phyloP scores from a whole-genome alignment of 2,113 vertebrate genomes.

The Gnathonemus longibarbis region DNA sequence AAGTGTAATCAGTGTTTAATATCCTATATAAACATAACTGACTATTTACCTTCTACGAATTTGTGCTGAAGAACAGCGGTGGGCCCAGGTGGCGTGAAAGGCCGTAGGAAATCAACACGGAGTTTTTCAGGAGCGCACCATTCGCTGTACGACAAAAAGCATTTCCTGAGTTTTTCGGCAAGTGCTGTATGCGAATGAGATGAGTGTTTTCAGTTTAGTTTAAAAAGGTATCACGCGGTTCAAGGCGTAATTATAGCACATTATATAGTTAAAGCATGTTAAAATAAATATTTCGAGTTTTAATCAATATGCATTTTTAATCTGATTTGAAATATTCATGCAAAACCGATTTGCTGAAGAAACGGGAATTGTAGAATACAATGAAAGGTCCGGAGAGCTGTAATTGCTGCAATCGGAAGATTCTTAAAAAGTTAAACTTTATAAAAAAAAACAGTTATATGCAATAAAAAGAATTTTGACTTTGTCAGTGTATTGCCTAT shows the following conservation, averaged over 20 bases:
- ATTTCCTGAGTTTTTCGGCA: slow-evolving; percentile 7
- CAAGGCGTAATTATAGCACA: not conserved
- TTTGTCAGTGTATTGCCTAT: not conserved
- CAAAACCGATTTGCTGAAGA: not conserved
- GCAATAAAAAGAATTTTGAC: not conserved
- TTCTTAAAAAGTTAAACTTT: not conserved
- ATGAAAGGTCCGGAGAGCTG: not conserved
- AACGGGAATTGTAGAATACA: not conserved
- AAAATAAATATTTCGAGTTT: not conserved
- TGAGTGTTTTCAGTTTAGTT: not conserved
- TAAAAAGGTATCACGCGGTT: not conserved
- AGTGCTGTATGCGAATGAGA: not conserved
- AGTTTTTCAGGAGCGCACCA: not conserved
- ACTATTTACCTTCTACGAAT: not conserved
- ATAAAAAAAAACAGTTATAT: not conserved
- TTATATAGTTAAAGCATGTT: not conserved
- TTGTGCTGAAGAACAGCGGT: not conserved
- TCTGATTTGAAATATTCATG: not conserved
- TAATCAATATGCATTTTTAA: not conserved
- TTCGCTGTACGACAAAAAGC: slow-evolving; percentile 10
- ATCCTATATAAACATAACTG: not conserved
- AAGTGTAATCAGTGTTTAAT: not conserved
- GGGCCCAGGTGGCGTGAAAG: not conserved
- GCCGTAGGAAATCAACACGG: not conserved
- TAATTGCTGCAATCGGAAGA: not conserved